Evolutionary conservation across 2,113 vertebrate species (phyloP).

Genomic region (Paramisgurnus dabryanus): DNA sequence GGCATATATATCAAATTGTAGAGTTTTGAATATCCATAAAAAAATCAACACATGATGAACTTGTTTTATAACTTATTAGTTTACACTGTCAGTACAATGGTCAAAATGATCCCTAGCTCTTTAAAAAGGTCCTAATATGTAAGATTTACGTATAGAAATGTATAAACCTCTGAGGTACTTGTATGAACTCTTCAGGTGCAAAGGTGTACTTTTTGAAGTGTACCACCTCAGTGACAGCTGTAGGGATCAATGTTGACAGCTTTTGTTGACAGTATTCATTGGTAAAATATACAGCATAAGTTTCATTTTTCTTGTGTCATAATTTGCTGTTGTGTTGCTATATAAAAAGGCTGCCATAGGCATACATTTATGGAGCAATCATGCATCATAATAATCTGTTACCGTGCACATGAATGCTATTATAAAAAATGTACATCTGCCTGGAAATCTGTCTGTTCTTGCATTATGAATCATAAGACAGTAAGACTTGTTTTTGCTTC

Average conservation of each 20-base stretch:
- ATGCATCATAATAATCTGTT: constrained; percentile 8
- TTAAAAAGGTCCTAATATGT: too few species aligned
- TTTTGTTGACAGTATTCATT: background rate
- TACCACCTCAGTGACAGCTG: too few species aligned
- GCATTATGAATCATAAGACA: background rate
- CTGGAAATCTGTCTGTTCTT: background rate
- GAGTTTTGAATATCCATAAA: background rate
- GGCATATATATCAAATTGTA: too few species aligned
- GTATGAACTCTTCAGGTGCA: too few species aligned
- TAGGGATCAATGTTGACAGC: too few species aligned
- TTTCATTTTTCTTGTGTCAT: background rate
- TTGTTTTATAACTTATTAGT: background rate
- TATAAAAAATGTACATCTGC: constrained; percentile 7
- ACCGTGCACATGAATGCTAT: constrained; percentile 16
- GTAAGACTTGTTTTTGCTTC: too few species aligned
- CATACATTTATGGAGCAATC: background rate
- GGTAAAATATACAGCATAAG: background rate
- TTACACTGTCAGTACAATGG: background rate
- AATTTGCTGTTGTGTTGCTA: background rate
- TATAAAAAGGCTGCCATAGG: background rate
- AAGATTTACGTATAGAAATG: too few species aligned
- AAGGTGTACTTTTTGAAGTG: too few species aligned
- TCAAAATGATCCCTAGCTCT: too few species aligned
- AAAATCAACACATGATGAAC: background rate
- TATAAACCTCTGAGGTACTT: too few species aligned